Evolutionary conservation across 2,113 vertebrate species (phyloP).

Genomic region (Paraplagusia blochii): DNA sequence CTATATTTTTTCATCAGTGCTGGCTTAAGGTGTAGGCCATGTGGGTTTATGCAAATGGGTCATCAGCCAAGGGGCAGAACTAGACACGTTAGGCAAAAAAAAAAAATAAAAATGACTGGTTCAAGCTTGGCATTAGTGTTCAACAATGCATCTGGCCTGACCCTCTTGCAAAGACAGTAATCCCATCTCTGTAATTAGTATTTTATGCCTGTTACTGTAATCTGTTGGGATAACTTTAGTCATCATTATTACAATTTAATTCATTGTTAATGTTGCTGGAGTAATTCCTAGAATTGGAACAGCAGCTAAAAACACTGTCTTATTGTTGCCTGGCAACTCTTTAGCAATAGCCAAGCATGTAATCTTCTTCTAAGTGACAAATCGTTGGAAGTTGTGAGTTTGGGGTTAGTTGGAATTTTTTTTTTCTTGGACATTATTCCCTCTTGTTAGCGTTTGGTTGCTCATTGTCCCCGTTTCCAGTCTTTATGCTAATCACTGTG

Average conservation of each 20-base stretch:
- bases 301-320: background rate
- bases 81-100: too few species aligned
- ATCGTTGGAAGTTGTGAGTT: background rate
- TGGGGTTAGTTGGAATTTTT: background rate
- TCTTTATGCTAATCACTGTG: background rate
- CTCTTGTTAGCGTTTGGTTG: too few species aligned
- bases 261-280: background rate
- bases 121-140: constrained; percentile 3
- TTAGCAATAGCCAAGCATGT: background rate
- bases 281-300: background rate
- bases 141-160: background rate
- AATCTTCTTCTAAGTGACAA: background rate
- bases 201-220: background rate
- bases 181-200: background rate
- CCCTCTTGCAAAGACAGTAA: background rate
- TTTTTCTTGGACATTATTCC: background rate
- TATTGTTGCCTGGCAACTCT: constrained; percentile 29
- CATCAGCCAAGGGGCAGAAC: too few species aligned
- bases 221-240: constrained; percentile 1
- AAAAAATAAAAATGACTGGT: too few species aligned
- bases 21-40: too few species aligned
- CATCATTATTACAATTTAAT: background rate
- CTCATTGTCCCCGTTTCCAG: background rate
- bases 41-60: too few species aligned
- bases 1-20: too few species aligned